phyloP scores from a whole-genome alignment of 2,888 invertebrate genomes.

The Dendrolimus houi region DNA sequence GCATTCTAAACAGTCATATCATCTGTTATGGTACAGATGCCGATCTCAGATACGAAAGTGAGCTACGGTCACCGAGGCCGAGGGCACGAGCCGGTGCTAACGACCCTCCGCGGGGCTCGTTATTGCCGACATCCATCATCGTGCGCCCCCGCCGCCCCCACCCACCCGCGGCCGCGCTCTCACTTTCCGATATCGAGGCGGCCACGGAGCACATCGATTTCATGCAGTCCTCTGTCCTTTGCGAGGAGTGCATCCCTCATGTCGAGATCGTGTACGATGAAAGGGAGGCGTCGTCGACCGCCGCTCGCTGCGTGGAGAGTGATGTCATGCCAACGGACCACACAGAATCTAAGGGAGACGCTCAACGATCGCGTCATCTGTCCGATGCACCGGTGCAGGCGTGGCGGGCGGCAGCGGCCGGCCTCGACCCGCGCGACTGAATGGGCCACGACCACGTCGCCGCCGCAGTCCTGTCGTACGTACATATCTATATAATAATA shows the following conservation, averaged over 20 bases:
- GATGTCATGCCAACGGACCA: neutral
- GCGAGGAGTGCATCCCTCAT: neutral
- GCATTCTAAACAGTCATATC: neutral
- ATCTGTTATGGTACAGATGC: neutral
- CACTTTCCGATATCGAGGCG: no score
- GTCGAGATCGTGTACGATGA: neutral
- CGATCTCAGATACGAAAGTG: neutral
- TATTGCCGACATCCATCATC: conserved; percentile 65
- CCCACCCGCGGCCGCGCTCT: conserved; percentile 2
- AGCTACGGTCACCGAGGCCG: neutral
- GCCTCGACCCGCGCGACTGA: conserved; percentile 5
- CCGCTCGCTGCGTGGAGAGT: neutral
- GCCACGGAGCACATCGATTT: no score
- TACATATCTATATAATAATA: no score
- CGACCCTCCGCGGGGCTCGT: conserved; percentile 34
- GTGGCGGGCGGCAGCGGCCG: neutral
- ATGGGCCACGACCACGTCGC: neutral
- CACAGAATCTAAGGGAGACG: neutral
- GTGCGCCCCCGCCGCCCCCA: conserved; percentile 10
- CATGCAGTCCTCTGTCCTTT: conserved; percentile 1
- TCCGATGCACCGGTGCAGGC: neutral
- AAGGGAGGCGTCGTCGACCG: neutral
- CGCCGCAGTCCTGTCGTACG: no score
- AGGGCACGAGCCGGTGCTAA: conserved; percentile 14
- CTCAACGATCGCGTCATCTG: neutral